These are phyloP conservation scores for Thryonomys swinderianus DNA, from an alignment of 2,113 vertebrate species.

Conservation along the genomic window DNA sequence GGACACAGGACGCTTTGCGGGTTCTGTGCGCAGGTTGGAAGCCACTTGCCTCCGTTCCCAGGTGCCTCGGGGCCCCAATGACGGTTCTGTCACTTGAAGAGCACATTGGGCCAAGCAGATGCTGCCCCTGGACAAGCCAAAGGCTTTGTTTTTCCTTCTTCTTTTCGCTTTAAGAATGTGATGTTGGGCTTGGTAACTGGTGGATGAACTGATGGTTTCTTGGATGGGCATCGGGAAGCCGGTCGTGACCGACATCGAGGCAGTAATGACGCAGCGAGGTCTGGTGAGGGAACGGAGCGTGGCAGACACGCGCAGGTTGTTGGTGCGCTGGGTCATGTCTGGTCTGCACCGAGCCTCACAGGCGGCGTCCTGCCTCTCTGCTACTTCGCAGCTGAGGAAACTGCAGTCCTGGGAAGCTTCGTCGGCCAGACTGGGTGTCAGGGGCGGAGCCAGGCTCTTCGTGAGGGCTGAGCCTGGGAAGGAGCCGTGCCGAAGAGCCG, in stretches of 20 bases:
- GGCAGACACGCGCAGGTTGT: background rate
- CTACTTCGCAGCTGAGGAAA: background rate
- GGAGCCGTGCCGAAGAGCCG: background rate
- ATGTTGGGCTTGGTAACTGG: background rate
- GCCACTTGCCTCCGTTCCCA: background rate
- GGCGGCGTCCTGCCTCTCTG: background rate
- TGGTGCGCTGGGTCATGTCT: background rate
- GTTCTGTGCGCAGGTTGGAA: background rate
- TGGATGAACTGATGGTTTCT: background rate
- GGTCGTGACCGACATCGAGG: background rate
- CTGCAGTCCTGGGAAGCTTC: background rate
- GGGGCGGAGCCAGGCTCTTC: background rate
- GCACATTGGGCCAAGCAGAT: background rate
- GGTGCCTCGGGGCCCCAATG: background rate
- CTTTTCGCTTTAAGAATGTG: background rate
- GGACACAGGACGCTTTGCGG: background rate
- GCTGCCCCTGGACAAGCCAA: background rate
- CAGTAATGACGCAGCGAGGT: background rate
- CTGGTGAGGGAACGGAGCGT: background rate
- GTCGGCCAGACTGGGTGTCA: background rate
- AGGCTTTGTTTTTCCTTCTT: constrained; percentile 2
- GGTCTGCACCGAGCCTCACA: background rate
- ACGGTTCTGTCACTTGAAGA: background rate
- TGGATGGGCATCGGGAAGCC: background rate
- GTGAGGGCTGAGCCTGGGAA: background rate